Evolutionary conservation across 2,113 vertebrate species (phyloP), one percentile per base, ranked within the genome.

Genomic region (Ochotona princeps): DNA sequence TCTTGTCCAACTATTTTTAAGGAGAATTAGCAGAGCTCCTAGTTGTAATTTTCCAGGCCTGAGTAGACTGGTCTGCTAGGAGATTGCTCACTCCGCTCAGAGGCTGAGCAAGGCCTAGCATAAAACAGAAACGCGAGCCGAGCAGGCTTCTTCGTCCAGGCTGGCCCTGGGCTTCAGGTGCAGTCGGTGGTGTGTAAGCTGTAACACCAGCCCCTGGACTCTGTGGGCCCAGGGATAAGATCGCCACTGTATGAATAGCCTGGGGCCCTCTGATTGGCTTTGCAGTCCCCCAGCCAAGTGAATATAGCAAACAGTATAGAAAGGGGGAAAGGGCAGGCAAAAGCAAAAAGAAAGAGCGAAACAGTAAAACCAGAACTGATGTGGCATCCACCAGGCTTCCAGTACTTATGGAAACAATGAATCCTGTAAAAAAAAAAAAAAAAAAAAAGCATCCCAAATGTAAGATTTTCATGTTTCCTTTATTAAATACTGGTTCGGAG

Each of bases 1-100:
- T 23, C 60, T 76, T 89, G 82, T 25, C 73, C 90, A 90, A 93
- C 79, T n/a, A 95, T 67, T 78, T 92, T 38, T 44, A 78, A 90
- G 75, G 65, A 91, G 61, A 90, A 74, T 47, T 66, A 94, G n/a
- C 54, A 11, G 69, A 95, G 54, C n/a, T 51, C 73, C 60, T 67
- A 88, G 79, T 8, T 81, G 10, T 70, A 23, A 63, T 81, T 91
- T 84, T 73, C 78, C 13, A 49, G 83, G 49, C 38, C 38, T 44
- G 38, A 44, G 38, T 44, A 44, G 87, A 80, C 66, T 25, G 6
- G 25, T 76, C 79, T 73, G 28, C 70, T 83, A 47, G 35, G 28
- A 66, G 51, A 38, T 12, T 7, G 61, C 65, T 86, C 26, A 83
- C 51, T 87, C 61, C 70, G 54, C 17, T 14, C n/a, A 10, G 57